These are phyloP conservation scores for Isoperla grammatica DNA, from an alignment of 2,888 invertebrate species.

Conservation along the genomic window DNA sequence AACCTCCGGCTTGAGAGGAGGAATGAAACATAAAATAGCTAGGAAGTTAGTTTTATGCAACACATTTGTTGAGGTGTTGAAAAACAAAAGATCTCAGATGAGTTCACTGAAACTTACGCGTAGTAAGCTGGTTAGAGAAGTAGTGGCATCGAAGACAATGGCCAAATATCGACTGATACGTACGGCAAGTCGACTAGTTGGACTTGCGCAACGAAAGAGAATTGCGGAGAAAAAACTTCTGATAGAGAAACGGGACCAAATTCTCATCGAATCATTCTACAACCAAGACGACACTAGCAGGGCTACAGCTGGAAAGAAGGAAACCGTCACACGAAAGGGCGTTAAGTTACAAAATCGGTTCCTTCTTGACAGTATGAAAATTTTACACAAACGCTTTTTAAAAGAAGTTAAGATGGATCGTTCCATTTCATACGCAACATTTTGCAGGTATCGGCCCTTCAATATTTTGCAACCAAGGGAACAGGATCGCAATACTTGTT, in stretches of 20 bases:
- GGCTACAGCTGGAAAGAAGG: constrained; percentile 4
- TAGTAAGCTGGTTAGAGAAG: background rate
- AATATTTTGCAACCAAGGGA: background rate
- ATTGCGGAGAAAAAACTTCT: background rate
- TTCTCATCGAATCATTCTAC: background rate
- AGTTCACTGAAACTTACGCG: background rate
- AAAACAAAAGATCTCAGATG: no score
- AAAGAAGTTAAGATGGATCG: background rate
- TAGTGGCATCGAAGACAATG: background rate
- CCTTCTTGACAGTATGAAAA: constrained; percentile 6
- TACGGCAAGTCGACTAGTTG: background rate
- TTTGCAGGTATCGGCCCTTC: background rate
- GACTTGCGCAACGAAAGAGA: background rate
- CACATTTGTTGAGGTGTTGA: background rate
- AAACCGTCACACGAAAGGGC: background rate
- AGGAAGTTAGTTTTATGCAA: background rate
- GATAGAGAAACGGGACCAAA: background rate
- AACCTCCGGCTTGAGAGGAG: background rate
- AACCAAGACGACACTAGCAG: constrained; percentile 1
- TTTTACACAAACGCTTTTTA: background rate
- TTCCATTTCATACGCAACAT: background rate
- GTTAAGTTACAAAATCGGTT: constrained; percentile 1
- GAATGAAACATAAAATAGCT: background rate
- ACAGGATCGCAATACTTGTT: constrained; percentile 5
- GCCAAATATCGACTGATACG: background rate